Conservation (phyloP, 2,797 vertebrate species). For the Podarcis lilfordi region DNA sequence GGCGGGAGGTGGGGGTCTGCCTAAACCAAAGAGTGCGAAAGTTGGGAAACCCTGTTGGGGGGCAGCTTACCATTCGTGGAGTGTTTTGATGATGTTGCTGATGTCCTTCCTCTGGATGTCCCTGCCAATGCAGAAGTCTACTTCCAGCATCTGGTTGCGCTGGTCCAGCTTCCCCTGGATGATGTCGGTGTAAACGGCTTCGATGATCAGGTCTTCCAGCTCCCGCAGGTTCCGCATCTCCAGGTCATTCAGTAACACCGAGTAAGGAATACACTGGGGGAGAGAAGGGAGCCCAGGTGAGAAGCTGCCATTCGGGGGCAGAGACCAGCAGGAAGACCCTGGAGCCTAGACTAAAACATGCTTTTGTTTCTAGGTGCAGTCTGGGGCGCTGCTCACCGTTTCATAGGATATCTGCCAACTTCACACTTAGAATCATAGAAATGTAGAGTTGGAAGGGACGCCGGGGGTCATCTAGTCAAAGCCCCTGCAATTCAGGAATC, state of each 20-base stretch:
- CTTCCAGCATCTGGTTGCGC: constrained; percentile 97
- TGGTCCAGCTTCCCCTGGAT: constrained; percentile 99
- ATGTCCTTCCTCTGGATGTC: constrained; percentile 98
- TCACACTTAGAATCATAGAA: neutral
- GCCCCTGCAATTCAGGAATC: no score
- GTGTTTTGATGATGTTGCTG: constrained; percentile 94
- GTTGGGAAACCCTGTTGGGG: neutral
- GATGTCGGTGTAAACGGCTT: constrained; percentile 98
- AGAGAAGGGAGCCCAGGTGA: constrained; percentile 48
- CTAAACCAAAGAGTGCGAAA: neutral
- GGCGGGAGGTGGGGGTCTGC: fast-evolving
- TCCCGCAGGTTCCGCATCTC: constrained; percentile 98
- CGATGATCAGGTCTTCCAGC: constrained; percentile 97
- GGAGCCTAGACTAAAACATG: neutral
- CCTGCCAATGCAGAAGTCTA: constrained; percentile 97
- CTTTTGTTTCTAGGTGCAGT: neutral
- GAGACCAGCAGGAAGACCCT: constrained; percentile 27
- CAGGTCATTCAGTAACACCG: constrained; percentile 95
- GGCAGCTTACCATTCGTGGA: constrained; percentile 93
- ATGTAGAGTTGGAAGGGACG: no score
- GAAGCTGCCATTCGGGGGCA: constrained; percentile 32
- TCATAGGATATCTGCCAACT: neutral
- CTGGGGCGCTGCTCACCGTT: neutral
- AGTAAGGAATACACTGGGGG: constrained; percentile 95
- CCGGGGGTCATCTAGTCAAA: no score